Evolutionary conservation across 2,888 invertebrate genomes (phyloP).

Genomic region (Corythucha ciliata): DNA sequence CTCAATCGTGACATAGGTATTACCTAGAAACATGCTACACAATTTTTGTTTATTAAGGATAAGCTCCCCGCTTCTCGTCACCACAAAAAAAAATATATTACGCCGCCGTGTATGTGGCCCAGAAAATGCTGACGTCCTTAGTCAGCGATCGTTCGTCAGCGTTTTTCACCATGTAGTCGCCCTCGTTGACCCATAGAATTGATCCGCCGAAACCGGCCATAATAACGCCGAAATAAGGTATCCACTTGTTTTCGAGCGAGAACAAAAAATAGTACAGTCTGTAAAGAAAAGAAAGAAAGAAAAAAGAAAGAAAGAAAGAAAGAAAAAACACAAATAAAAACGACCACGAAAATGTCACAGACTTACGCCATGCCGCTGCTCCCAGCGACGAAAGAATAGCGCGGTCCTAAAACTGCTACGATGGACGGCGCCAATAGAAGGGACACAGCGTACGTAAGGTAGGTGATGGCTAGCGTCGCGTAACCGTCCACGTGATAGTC

Average conservation of each 20-base stretch:
- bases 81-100: too few species aligned
- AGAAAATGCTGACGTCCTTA: slow-evolving; percentile 32
- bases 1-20: slow-evolving; percentile 24
- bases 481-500: slow-evolving; percentile 31
- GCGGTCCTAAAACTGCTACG: slow-evolving; percentile 25
- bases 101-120: slow-evolving; percentile 32
- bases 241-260: slow-evolving; percentile 29
- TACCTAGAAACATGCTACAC: slow-evolving; percentile 30
- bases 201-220: slow-evolving; percentile 31
- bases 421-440: slow-evolving; percentile 28
- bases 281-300: slow-evolving; percentile 14
- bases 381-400: slow-evolving; percentile 24
- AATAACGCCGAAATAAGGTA: slow-evolving; percentile 30
- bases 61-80: too few species aligned
- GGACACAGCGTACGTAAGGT: slow-evolving; percentile 25
- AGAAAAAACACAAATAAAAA: too few species aligned
- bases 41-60: too few species aligned
- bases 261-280: slow-evolving; percentile 29
- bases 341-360: too few species aligned
- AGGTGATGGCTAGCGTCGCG: slow-evolving; percentile 26
- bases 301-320: too few species aligned
- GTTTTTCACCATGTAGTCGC: slow-evolving; percentile 30
- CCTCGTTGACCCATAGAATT: slow-evolving; percentile 33
- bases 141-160: slow-evolving; percentile 27
- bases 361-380: slow-evolving; percentile 28